Base-by-base conservation (phyloP, 2,797 vertebrate species). In the Esox lucius region DNA sequence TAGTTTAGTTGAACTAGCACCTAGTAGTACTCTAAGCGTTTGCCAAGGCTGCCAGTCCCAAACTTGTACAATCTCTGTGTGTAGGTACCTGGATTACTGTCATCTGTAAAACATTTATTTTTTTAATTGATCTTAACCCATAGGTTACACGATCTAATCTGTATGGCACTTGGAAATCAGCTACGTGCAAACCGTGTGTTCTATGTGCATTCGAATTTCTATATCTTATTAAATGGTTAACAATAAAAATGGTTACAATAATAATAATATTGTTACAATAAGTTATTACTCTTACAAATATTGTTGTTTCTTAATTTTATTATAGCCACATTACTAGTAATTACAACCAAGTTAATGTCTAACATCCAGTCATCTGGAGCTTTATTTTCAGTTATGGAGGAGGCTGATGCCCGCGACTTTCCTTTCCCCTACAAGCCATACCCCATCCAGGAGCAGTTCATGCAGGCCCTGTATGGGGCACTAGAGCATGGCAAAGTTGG, bases 381-480 rank as follows among this genome's bases (percentile, higher is more conserved):
- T 24, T 61, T 61, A 24, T 61, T 61, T 15, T 16, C 68, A 69
- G 83, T 24, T 53, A 95, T 94, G 92, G 91, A 90, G 48, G 87
- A 80, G 49, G 69, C 17, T 42, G 84, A 75, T 8, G 81, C 77
- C 7, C 65, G 69, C 67, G 76, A 86, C 2, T 99, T 99, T 80
- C 97, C 95, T 0, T 99, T 99, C 79, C 98, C 98, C 12, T 99
- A 94, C 85, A 83, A 93, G 22, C 96, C 98, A 0, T 99, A 99
- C 78, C 24, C 77, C 70, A 98, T 99, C 83, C 98, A 99, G 90
- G 94, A 96, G 87, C 90, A 94, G 85, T 99, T 99, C 78, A 99
- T 99, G 97, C 80, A 90, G 35, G 89, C 93, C 7, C 90, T 99
- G 39, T 99, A 99, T 84, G 65, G 46, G 5, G 90, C 93, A n/a